These are phyloP conservation scores for Platysteira castanea DNA, from an alignment of 2,113 vertebrate species.

Conservation along the genomic window DNA sequence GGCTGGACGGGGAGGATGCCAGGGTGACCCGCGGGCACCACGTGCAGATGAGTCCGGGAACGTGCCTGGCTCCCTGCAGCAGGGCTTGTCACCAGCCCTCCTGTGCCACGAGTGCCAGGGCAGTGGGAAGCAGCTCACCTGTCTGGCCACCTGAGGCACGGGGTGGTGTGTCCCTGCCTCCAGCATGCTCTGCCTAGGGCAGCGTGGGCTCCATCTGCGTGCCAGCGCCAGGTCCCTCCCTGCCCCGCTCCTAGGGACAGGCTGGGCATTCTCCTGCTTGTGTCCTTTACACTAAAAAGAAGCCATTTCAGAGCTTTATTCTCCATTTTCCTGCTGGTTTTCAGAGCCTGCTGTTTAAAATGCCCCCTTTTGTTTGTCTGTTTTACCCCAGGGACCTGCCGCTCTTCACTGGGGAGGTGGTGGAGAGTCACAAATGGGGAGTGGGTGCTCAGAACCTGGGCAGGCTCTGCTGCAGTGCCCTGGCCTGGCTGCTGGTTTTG, in stretches of 20 bases:
- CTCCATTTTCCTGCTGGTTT: neutral
- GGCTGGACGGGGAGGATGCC: neutral
- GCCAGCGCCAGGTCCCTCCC: accelerated
- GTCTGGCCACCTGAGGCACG: accelerated
- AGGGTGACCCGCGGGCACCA: neutral
- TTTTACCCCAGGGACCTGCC: neutral
- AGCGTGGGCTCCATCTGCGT: accelerated
- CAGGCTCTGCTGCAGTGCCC: accelerated
- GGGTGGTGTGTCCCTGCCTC: neutral
- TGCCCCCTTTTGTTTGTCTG: neutral
- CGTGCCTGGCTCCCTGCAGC: neutral
- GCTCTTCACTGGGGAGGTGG: neutral
- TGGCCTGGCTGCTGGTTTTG: neutral
- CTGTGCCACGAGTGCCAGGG: neutral
- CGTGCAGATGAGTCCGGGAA: neutral
- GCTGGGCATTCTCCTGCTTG: neutral
- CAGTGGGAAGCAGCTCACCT: neutral
- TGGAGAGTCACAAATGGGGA: neutral
- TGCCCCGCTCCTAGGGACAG: accelerated
- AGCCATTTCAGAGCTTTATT: neutral
- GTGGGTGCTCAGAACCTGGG: neutral
- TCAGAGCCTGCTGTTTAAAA: neutral
- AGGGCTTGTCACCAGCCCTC: neutral
- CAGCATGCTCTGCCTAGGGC: neutral
- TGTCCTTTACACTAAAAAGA: neutral